Conservation (phyloP, 2,797 vertebrate species). For the Nyctibius grandis region DNA sequence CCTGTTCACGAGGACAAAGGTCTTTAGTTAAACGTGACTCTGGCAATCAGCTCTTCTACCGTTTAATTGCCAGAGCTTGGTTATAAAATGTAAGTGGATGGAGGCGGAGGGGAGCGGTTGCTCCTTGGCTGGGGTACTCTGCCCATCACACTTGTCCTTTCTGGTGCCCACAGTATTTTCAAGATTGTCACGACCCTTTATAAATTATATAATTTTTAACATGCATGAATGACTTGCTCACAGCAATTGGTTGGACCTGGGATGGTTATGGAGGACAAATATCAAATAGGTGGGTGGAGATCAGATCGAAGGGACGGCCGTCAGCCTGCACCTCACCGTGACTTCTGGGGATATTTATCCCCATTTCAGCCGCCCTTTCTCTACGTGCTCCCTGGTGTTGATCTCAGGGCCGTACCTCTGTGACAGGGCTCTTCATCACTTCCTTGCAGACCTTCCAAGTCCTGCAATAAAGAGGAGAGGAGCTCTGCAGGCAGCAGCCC, state of each 20-base stretch:
- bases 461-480: not conserved
- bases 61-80: not conserved
- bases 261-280: not conserved
- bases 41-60: not conserved
- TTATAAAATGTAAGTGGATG: not conserved
- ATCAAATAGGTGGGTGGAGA: not conserved
- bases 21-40: not conserved
- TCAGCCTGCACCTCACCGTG: not conserved
- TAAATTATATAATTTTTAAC: not conserved
- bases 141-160: not conserved
- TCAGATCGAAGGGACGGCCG: not conserved
- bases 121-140: not conserved
- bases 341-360: not conserved
- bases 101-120: not conserved
- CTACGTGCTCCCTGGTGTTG: fast-evolving
- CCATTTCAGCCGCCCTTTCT: not conserved
- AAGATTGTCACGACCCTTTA: not conserved
- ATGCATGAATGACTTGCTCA: not conserved
- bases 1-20: not conserved
- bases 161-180: not conserved
- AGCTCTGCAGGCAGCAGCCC: not conserved
- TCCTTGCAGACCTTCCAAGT: not conserved
- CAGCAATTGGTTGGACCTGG: not conserved
- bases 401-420: fast-evolving
- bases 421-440: not conserved